A percentile compares a stretch with the other conserved stretches of the same genome.
Evolutionary conservation across 2,113 vertebrate genomes (phyloP).

Genomic region (Odocoileus virginianus): DNA sequence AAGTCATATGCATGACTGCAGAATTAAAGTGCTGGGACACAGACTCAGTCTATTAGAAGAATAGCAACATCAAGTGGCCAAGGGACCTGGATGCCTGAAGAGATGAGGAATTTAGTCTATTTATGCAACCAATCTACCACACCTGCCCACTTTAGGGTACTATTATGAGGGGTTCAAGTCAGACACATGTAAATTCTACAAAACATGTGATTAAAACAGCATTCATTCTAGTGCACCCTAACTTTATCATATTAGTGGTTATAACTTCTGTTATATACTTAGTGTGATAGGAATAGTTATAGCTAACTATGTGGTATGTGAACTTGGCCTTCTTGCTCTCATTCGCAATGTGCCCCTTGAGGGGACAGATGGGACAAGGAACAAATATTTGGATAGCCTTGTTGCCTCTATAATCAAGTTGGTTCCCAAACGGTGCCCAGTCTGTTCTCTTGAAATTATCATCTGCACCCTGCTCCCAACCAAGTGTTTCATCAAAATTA

Average conservation of each 20-base stretch:
- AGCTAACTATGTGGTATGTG: background rate
- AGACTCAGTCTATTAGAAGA: background rate
- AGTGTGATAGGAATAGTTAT: background rate
- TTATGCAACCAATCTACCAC: background rate
- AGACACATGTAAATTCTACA: background rate
- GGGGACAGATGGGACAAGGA: slow-evolving; percentile 55
- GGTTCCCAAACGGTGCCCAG: slow-evolving; percentile 54
- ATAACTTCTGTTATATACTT: background rate
- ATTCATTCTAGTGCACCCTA: background rate
- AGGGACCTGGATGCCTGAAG: background rate
- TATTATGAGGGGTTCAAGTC: background rate
- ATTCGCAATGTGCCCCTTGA: background rate
- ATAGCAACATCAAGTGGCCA: background rate
- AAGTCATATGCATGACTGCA: background rate
- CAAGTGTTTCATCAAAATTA: slow-evolving; percentile 41
- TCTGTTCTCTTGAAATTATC: slow-evolving; percentile 54
- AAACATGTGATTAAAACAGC: background rate
- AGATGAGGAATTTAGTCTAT: background rate
- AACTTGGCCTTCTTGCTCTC: slow-evolving; percentile 26
- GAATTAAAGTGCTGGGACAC: background rate
- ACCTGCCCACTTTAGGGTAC: background rate
- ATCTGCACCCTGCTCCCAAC: slow-evolving; percentile 18
- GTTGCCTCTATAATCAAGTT: slow-evolving; percentile 21
- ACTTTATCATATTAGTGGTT: background rate
- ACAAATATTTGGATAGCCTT: slow-evolving; percentile 66